A percentile compares a stretch with the other conserved stretches of the same genome.
Evolutionary conservation across 2,797 vertebrate genomes (phyloP).

Genomic region (Oceanodroma leucorhoa): DNA sequence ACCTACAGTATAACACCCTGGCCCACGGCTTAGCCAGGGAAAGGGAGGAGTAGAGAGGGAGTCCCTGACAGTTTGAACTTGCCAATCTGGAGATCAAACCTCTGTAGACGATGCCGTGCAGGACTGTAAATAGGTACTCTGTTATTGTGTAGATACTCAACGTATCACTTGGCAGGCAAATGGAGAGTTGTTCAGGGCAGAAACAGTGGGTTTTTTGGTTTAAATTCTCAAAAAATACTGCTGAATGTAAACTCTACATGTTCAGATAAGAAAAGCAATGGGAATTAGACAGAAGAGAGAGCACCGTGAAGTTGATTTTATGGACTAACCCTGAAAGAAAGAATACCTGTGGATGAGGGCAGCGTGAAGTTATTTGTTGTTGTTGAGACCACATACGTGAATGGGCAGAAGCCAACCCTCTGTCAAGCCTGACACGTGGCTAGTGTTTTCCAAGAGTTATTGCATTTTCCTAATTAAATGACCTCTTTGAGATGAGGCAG

Average conservation of each 20-base stretch:
- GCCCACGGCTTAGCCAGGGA: not conserved
- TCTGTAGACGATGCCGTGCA: not conserved
- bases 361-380: not conserved
- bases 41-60: not conserved
- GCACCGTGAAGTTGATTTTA: not conserved
- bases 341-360: not conserved
- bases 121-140: constrained; percentile 51
- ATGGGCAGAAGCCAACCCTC: not conserved
- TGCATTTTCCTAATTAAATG: not conserved
- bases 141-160: constrained; percentile 8
- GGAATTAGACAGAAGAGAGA: not conserved
- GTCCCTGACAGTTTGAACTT: constrained; percentile 6
- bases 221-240: not conserved
- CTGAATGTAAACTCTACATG: not conserved
- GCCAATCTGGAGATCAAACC: constrained; percentile 48
- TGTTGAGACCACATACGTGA: not conserved
- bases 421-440: not conserved
- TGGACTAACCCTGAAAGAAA: not conserved
- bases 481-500: not conserved
- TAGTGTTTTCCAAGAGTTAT: not conserved
- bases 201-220: not conserved
- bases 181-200: constrained; percentile 6
- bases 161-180: constrained; percentile 34
- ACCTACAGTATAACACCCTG: not conserved
- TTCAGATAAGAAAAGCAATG: not conserved